Evolutionary conservation across 2,888 invertebrate species (phyloP).

Genomic region (Acanthosepion lycidas): DNA sequence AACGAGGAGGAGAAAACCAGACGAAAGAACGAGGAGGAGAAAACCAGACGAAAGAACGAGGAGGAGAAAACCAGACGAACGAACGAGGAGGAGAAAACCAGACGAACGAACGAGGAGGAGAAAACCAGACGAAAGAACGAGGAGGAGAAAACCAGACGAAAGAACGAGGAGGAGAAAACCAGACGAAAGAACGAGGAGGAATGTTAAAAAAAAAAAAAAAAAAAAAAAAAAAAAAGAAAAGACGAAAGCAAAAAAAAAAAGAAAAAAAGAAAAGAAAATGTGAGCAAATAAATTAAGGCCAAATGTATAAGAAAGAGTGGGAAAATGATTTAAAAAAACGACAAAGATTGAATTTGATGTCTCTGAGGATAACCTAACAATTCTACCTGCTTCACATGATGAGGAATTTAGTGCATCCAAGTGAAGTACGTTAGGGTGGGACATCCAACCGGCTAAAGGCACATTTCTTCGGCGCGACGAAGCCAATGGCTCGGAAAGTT

Average conservation of each 20-base stretch:
- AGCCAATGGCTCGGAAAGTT: background rate
- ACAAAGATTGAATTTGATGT: background rate
- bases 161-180: background rate
- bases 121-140: background rate
- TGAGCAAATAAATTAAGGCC: background rate
- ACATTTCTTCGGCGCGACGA: background rate
- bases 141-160: background rate
- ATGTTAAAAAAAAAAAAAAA: too few species aligned
- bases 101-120: background rate
- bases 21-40: too few species aligned
- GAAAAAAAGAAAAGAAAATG: background rate
- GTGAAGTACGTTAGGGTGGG: background rate
- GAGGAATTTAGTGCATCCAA: background rate
- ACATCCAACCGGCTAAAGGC: background rate
- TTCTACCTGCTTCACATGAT: background rate
- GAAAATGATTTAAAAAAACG: background rate
- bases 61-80: background rate
- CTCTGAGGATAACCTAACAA: background rate
- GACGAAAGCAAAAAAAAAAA: background rate
- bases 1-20: background rate
- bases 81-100: background rate
- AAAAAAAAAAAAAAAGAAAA: background rate
- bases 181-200: too few species aligned
- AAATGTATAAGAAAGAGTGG: background rate
- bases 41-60: too few species aligned